Base-by-base conservation (phyloP, 1,140 invertebrate species). In the Spodoptera litura region DNA sequence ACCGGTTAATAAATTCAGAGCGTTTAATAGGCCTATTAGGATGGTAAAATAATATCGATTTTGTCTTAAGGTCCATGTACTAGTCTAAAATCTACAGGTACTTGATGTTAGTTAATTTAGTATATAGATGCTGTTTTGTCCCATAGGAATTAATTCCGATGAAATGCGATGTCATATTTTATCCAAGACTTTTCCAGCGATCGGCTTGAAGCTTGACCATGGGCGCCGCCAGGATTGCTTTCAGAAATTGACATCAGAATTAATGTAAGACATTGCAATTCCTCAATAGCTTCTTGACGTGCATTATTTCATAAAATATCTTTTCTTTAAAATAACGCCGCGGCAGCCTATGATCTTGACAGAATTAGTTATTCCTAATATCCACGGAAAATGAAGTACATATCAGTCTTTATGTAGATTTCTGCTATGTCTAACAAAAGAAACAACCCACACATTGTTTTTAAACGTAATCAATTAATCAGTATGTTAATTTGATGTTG, bases 41-140 rank as follows among this genome's bases (percentile, higher is more conserved):
- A 70, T 79, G 62, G 76, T 87, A 83, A 86, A 84, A 84, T 78
- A 84, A 83, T 81, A 80, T 88, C 82, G 78, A 86, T 83, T 85
- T 85, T 84, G 74, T 82, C 79, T 83, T 87, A 88, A 84, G 84
- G 83, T 90, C 89, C 85, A 86, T 81, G 76, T 85, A 83, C 80
- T 88, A 89, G 84, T 84, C 53, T 89, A 85, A 88, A 89, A 79
- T 85, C 81, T 84, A 86, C 84, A 89, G 88, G 86, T 90, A 89
- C 76, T 91, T 83, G 87, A 78, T 91, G 90, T 90, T 91, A 91
- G 89, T 85, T 83, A 83, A 56, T 85, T 87, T 91, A 91, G 84
- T 44, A 15, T 66, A 79, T 85, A 85, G 82, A 59, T 62, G 71
- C 81, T 79, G 80, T 85, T 79, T 84, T 64, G 73, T 85, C 79